Conservation (phyloP, 2,797 vertebrate species). For the Heliangelus exortis region DNA sequence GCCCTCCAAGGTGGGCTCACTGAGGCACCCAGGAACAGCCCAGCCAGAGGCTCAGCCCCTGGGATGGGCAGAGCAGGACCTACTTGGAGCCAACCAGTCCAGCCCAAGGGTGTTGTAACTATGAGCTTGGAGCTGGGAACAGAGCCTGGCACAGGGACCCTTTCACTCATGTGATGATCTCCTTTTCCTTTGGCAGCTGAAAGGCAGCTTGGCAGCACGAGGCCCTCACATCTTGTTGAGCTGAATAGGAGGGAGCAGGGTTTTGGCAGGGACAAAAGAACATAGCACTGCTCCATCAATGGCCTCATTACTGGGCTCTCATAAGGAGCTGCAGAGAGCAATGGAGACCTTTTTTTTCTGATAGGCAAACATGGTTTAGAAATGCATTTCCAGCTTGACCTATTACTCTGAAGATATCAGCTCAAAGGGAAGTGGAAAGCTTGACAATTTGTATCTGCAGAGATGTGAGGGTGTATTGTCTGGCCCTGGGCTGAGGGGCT, state of each 20-base stretch:
- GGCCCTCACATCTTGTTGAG: slow-evolving; percentile 22
- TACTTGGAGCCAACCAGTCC: fast-evolving
- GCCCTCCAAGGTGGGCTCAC: not conserved
- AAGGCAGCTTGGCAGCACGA: slow-evolving; percentile 44
- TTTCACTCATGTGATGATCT: slow-evolving; percentile 26
- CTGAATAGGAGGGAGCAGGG: slow-evolving; percentile 37
- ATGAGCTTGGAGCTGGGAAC: not conserved
- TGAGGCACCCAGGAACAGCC: not conserved
- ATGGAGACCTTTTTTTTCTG: not conserved
- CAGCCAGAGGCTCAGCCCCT: not conserved
- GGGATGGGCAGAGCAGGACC: not conserved
- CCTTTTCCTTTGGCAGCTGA: slow-evolving; percentile 49
- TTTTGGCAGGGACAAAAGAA: slow-evolving; percentile 50
- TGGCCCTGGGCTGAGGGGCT: not conserved
- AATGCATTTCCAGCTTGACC: slow-evolving; percentile 8
- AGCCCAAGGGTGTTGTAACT: not conserved
- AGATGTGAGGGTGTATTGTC: not conserved
- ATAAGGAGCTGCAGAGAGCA: fast-evolving
- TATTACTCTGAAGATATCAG: not conserved
- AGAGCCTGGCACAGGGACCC: not conserved
- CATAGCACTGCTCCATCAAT: slow-evolving; percentile 22
- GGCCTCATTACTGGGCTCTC: slow-evolving; percentile 17
- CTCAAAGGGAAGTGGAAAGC: not conserved
- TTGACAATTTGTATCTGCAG: not conserved
- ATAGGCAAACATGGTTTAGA: not conserved